Conservation (phyloP, 2,797 vertebrate genomes). For the Margarornis squamiger region DNA sequence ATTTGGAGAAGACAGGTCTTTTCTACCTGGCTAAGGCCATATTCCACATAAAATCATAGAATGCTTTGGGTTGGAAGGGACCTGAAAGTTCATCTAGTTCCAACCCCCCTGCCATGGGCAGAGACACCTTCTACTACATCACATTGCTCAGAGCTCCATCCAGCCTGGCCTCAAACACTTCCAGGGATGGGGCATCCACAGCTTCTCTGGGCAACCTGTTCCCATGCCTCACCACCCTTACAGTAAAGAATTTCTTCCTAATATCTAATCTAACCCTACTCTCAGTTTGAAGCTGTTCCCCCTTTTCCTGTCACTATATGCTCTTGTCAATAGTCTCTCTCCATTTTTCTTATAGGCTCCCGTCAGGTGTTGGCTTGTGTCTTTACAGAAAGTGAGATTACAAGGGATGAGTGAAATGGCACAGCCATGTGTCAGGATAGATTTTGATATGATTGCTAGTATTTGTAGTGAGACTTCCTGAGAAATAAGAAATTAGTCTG, state of each 20-base stretch:
- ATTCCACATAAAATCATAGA: neutral
- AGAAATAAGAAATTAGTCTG: neutral
- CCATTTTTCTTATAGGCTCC: neutral
- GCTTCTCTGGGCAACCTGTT: neutral
- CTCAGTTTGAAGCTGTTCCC: neutral
- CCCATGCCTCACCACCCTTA: neutral
- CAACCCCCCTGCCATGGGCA: neutral
- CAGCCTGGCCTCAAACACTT: neutral
- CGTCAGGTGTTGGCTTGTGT: neutral
- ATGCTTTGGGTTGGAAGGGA: neutral
- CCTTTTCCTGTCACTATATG: neutral
- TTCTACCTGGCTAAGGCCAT: neutral
- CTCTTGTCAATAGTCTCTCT: neutral
- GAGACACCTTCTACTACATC: neutral
- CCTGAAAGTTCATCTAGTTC: neutral
- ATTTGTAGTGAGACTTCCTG: neutral
- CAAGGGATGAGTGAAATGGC: neutral
- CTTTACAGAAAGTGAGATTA: neutral
- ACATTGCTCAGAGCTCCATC: neutral
- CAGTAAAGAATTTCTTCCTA: neutral
- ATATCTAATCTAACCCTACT: neutral
- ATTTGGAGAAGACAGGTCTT: neutral
- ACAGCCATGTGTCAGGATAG: neutral
- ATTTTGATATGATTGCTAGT: neutral
- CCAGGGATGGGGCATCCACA: neutral